Base-by-base conservation (phyloP, 2,797 vertebrate species). In the Sorex maritimensis region DNA sequence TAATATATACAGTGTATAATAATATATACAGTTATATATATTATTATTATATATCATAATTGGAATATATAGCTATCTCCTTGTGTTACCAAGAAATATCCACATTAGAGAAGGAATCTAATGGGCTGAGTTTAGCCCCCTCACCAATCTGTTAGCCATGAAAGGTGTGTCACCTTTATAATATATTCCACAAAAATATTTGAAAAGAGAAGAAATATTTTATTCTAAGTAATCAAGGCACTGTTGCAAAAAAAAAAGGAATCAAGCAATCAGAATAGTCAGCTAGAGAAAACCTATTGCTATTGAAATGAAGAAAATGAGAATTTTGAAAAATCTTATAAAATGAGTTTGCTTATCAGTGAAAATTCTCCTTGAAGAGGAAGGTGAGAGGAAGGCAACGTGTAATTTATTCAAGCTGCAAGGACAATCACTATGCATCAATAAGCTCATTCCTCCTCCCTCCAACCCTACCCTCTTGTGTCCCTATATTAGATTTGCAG, bases 271-370 rank as follows among this genome's bases (percentile, higher is more conserved):
- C 58, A 61, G 58, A 61, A 52, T 3, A 61, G 58, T 61, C 19
- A 21, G 58, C 21, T 61, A 61, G 21, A 19, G 93, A 72, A 80
- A 63, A 21, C 71, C 38, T 44, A 11, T n/a, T 17, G 19, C 49
- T 84, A 7, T 15, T 82, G 24, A 83, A 85, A 93, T 77, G n/a
- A 73, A 81, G 30, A 14, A 82, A 88, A 17, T 1, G 67, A 28
- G 75, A n/a, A 49, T 79, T 94, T 81, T 89, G 44, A 91, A 73
- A 92, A 79, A 2, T 63, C 44, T 81, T 79, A 81, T 19, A 41
- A 65, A 86, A 87, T 41, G 5, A 80, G 7, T 68, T 19, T 86
- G 21, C 10, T 6, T 77, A 0, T 61, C 88, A 44, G 41, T 75
- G 13, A 89, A 86, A 89, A 90, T 6, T 84, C 17, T 14, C 78